Evolutionary conservation across 1,140 invertebrate species (phyloP).

Genomic region (Centruroides vittatus): DNA sequence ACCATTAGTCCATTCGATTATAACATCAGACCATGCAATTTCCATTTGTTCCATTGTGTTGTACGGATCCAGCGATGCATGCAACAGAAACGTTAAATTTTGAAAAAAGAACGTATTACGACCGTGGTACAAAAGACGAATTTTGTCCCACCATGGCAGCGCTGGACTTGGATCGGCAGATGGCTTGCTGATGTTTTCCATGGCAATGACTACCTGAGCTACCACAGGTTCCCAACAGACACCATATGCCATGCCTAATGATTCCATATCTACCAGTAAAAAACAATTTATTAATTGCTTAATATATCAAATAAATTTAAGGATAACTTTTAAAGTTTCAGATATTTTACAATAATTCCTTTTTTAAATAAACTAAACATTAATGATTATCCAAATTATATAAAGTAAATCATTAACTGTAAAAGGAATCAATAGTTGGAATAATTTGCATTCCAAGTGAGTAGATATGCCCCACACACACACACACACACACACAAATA

Average conservation of each 20-base stretch:
- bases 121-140: slow-evolving; percentile 81
- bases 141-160: slow-evolving; percentile 95
- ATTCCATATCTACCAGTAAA: slow-evolving; percentile 49
- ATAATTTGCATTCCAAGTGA: too few species aligned
- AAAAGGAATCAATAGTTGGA: too few species aligned
- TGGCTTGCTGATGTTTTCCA: slow-evolving; percentile 59
- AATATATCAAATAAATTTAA: neutral
- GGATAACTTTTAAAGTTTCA: neutral
- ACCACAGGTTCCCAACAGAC: slow-evolving; percentile 98
- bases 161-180: slow-evolving; percentile 86
- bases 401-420: too few species aligned
- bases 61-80: slow-evolving; percentile 92
- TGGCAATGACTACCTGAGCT: slow-evolving; percentile 47
- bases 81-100: slow-evolving; percentile 72
- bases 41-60: slow-evolving; percentile 99
- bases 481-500: too few species aligned
- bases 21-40: slow-evolving; percentile 77
- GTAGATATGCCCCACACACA: too few species aligned
- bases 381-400: too few species aligned
- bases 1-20: slow-evolving; percentile 93
- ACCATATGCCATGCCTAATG: slow-evolving; percentile 83
- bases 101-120: slow-evolving; percentile 70
- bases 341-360: neutral
- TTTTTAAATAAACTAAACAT: too few species aligned
- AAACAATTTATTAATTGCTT: neutral